Evolutionary conservation across 2,797 vertebrate species (phyloP).

Genomic region (Tinamus major): DNA sequence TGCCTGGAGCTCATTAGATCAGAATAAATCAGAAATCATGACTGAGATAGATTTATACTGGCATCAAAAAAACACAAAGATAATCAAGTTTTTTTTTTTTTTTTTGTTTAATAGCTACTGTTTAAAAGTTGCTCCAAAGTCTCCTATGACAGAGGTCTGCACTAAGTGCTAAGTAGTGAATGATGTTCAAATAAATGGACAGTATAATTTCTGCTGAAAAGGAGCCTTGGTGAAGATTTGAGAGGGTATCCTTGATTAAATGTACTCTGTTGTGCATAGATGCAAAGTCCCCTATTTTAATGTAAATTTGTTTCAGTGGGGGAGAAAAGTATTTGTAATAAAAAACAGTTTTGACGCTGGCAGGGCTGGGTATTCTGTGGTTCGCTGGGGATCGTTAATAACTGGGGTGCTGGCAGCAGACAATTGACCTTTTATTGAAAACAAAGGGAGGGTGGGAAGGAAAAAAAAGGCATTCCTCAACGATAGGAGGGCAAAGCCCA

Average conservation of each 20-base stretch:
- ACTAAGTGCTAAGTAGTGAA: background rate
- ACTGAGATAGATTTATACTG: background rate
- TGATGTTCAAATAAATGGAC: background rate
- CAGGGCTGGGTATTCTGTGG: background rate
- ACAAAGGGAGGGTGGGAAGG: background rate
- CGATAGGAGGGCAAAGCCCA: slow-evolving; percentile 41
- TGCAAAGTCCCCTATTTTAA: background rate
- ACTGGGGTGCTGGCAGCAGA: background rate
- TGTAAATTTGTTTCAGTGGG: background rate
- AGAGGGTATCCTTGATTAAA: background rate
- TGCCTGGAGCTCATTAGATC: background rate
- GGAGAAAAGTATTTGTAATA: background rate
- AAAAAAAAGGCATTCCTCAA: slow-evolving; percentile 26
- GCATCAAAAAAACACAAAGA: background rate
- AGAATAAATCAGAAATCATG: background rate
- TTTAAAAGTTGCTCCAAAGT: background rate
- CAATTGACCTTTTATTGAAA: slow-evolving; percentile 19
- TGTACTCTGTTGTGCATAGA: background rate
- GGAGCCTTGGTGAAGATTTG: background rate
- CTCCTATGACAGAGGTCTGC: background rate
- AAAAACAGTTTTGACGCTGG: background rate
- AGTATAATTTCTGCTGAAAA: background rate
- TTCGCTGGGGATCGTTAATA: background rate
- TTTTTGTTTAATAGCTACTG: background rate
- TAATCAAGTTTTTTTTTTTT: background rate